These are phyloP conservation scores for Mungos mungo DNA, from an alignment of 2,113 vertebrate species.

Conservation along the genomic window DNA sequence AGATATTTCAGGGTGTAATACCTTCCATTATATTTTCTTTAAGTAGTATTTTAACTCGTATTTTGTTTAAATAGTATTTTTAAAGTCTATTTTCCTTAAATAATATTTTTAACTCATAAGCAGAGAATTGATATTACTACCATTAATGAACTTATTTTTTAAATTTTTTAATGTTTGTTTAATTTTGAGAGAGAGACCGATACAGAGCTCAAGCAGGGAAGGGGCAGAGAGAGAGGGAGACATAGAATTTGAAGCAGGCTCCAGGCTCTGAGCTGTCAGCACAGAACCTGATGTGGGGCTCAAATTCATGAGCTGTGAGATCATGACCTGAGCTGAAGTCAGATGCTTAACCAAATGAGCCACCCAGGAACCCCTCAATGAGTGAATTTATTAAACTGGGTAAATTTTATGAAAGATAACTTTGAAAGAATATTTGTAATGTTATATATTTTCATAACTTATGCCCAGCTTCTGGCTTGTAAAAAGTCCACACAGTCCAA, in stretches of 20 bases:
- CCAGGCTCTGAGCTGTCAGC: no score
- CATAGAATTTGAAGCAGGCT: no score
- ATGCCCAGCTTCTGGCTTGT: not conserved
- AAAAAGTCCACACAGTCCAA: not conserved
- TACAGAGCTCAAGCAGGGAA: no score
- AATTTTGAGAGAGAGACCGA: no score
- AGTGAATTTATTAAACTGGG: not conserved
- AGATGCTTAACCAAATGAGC: no score
- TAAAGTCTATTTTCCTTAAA: not conserved
- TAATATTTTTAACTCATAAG: not conserved
- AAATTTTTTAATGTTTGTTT: no score
- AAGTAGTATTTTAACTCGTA: not conserved
- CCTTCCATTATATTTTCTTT: not conserved
- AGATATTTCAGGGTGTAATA: not conserved
- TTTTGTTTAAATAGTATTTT: not conserved
- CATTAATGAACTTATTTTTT: not conserved
- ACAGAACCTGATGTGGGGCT: no score
- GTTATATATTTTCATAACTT: not conserved
- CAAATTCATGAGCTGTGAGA: no score
- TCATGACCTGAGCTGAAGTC: no score
- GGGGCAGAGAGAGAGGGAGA: no score
- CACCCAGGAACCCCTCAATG: no score
- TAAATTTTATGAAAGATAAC: not conserved
- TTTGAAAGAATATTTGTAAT: not conserved
- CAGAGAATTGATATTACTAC: not conserved